phyloP scores from a whole-genome alignment of 2,888 invertebrate species.

The Acanthosepion pharaonis region DNA sequence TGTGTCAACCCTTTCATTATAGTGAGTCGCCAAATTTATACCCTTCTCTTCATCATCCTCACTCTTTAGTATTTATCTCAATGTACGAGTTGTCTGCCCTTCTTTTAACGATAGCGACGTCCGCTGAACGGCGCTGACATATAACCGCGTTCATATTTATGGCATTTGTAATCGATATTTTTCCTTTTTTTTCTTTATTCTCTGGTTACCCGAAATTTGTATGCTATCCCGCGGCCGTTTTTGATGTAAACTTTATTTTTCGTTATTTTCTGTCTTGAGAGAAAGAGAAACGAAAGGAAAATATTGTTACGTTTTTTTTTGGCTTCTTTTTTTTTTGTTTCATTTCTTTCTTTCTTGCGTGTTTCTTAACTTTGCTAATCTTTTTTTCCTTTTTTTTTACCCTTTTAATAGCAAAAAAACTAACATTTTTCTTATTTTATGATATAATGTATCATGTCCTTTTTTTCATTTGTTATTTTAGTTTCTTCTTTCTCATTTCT shows the following conservation, averaged over 20 bases:
- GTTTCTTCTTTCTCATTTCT: too few species aligned
- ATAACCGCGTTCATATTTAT: neutral
- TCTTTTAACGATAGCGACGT: slow-evolving; percentile 1
- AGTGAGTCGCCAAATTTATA: neutral
- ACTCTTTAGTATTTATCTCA: slow-evolving; percentile 4
- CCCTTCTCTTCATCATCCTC: neutral
- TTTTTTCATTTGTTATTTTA: too few species aligned
- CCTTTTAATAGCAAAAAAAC: too few species aligned
- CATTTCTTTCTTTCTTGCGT: too few species aligned
- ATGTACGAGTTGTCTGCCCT: neutral
- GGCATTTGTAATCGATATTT: neutral
- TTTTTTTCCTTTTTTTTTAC: too few species aligned
- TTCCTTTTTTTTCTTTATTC: neutral
- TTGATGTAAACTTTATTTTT: neutral
- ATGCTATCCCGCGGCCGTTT: neutral
- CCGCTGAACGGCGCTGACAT: neutral
- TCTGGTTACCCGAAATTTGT: neutral
- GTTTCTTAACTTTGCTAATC: too few species aligned
- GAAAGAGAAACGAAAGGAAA: too few species aligned
- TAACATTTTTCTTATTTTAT: too few species aligned
- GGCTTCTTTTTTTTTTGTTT: too few species aligned
- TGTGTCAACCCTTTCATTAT: neutral
- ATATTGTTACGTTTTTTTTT: too few species aligned
- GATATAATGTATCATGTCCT: too few species aligned
- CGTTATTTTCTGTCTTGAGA: too few species aligned